Percentiles rank a stretch among this genome's conserved stretches.
Evolutionary conservation across 2,113 vertebrate species (phyloP).

Genomic region (Chitala chitala): DNA sequence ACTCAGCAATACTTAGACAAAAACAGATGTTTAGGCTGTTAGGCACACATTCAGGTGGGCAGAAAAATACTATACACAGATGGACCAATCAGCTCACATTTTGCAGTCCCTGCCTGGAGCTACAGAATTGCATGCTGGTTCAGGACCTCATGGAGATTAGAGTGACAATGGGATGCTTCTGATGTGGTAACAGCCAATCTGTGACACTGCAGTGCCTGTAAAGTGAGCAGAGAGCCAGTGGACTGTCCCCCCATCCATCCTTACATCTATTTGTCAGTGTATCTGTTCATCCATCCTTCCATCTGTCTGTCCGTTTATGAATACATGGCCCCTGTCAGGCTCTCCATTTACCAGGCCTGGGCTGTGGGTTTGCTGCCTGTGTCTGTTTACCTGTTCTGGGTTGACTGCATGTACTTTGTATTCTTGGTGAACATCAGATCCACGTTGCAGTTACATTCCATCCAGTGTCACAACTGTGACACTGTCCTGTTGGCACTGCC

Average conservation of each 20-base stretch:
- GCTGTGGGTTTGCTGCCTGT: neutral
- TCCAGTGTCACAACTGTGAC: neutral
- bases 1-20: neutral
- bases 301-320: neutral
- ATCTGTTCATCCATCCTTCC: neutral
- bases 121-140: conserved; percentile 6
- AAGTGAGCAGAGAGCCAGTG: neutral
- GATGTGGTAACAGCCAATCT: conserved; percentile 5
- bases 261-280: neutral
- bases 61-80: neutral
- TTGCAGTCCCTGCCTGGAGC: neutral
- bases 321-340: too few species aligned
- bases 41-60: neutral
- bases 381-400: neutral
- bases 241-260: neutral
- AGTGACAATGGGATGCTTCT: conserved; percentile 19
- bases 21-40: too few species aligned
- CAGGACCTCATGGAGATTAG: conserved; percentile 10
- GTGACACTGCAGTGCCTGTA: neutral
- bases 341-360: too few species aligned
- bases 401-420: neutral
- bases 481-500: neutral
- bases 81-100: neutral
- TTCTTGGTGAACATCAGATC: neutral
- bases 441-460: neutral